Evolutionary conservation across 2,888 invertebrate genomes (phyloP), one percentile per base, ranked within the genome.

Genomic region (Keiferia lycopersicella): DNA sequence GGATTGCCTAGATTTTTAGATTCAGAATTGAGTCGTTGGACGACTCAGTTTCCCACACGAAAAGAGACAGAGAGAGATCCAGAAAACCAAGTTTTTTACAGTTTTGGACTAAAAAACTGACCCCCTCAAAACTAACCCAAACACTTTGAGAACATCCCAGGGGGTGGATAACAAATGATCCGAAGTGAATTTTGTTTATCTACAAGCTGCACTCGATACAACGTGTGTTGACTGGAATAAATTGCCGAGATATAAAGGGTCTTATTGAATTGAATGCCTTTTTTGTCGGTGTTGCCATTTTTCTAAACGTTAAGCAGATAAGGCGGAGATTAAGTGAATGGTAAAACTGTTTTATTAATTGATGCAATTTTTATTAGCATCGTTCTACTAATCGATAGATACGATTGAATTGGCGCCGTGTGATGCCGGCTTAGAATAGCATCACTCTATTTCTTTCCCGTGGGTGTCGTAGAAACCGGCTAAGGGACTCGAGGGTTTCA

Each of bases 141-240:
- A 16, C 11, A 26, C 34, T 34, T 56, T 56, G 56, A 56, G 56
- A 34, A 16, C 56, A 34, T 6, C 6, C 30, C 56, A 16, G 34
- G 50, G 62, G 62, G 53, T 62, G 63, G 26, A 60, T 63, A 53
- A 63, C 63, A 22, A 63, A 63, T 63, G 63, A 56, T 45, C 56
- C 57, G 45, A 57, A 63, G 57, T 63, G 57, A 57, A 63, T 57
- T 45, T 39, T 16, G 41, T 63, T 57, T 63, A 63, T 63, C 63
- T 63, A 22, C 22, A 51, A 39, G 16, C 56, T 20, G 30, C 63
- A 63, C 58, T 63, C 63, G 57, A 57, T 45, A 18, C 63, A 56
- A 48, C 34, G 51, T 51, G 62, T 67, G 59, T 64, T 64, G 68
- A 69, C 67, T 67, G 66, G 65, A 63, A 61, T 61, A 62, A 66